phyloP scores from a whole-genome alignment of 2,888 invertebrate species.

The Apamea crenata region DNA sequence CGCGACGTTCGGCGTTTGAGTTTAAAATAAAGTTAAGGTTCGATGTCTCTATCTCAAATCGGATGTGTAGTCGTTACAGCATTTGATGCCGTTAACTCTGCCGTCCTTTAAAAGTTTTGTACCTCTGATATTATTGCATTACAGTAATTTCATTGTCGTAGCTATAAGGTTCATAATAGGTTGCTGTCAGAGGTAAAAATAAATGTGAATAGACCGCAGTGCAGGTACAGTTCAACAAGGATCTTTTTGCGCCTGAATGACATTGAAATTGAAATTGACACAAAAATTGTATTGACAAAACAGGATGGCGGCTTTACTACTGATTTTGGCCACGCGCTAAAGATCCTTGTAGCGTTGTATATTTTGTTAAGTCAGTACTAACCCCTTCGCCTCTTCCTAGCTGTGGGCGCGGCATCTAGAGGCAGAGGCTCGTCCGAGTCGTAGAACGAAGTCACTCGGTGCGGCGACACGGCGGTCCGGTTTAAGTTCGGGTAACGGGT shows the following conservation, averaged over 20 bases:
- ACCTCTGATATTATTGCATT: neutral
- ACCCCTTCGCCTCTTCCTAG: conserved; percentile 79
- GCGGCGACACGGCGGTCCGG: conserved; percentile 93
- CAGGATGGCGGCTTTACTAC: neutral
- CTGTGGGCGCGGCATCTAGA: conserved; percentile 77
- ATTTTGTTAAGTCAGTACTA: neutral
- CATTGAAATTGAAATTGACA: neutral
- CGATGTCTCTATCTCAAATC: too few species aligned
- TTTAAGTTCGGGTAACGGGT: conserved; percentile 96
- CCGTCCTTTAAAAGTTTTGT: too few species aligned
- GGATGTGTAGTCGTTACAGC: too few species aligned
- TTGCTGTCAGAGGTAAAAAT: neutral
- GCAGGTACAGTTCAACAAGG: neutral
- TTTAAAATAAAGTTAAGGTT: too few species aligned
- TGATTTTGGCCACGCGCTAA: neutral
- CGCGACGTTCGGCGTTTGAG: too few species aligned
- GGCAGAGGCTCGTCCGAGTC: conserved; percentile 85
- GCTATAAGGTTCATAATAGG: neutral
- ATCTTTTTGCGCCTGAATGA: neutral
- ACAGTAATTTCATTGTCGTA: too few species aligned
- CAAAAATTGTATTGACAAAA: neutral
- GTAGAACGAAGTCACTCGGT: conserved; percentile 91
- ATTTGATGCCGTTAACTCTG: too few species aligned
- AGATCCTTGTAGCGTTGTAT: neutral
- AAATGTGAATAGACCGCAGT: neutral